Conservation (phyloP, 2,888 invertebrate genomes). For the Leptothorax acervorum region DNA sequence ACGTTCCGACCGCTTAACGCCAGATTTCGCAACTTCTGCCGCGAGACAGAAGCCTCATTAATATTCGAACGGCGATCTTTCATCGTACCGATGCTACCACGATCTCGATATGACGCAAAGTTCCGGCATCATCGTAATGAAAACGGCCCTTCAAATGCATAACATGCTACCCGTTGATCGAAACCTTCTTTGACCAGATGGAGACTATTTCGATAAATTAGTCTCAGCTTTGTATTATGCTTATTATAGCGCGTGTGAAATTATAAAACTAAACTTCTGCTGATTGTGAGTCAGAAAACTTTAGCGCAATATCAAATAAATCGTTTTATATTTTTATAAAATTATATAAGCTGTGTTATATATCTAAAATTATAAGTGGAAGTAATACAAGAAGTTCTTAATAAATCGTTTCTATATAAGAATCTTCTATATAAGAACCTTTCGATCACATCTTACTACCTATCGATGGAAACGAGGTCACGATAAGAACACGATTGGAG, state of each 20-base stretch:
- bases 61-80: constrained; percentile 72
- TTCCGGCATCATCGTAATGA: constrained; percentile 11
- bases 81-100: constrained; percentile 46
- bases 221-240: not conserved
- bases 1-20: constrained; percentile 69
- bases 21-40: constrained; percentile 71
- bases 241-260: not conserved
- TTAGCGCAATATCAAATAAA: not conserved
- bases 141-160: constrained; percentile 33
- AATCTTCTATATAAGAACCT: not conserved
- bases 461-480: not conserved
- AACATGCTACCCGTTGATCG: constrained; percentile 17
- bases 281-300: not conserved
- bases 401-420: not conserved
- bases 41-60: constrained; percentile 65
- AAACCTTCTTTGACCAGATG: not conserved
- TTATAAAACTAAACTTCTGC: not conserved
- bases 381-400: constrained; percentile 5
- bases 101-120: constrained; percentile 33
- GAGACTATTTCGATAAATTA: constrained; percentile 18
- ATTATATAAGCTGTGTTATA: not conserved
- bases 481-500: not conserved
- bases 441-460: not conserved
- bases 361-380: not conserved
- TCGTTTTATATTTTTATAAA: not conserved